phyloP scores from a whole-genome alignment of 2,888 invertebrate genomes.

The Clivina fossor region DNA sequence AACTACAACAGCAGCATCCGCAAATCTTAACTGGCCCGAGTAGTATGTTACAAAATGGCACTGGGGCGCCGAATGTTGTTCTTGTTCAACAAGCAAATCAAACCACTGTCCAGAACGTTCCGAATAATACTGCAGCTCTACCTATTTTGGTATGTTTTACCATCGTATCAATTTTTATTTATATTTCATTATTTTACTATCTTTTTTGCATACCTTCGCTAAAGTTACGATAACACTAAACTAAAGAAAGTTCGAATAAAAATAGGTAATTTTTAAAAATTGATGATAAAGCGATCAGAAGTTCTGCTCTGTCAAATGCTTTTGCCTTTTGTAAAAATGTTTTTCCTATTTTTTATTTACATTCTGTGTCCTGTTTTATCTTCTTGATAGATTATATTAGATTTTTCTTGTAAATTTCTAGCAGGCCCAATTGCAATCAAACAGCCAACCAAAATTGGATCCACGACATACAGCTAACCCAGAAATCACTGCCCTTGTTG shows the following conservation, averaged over 20 bases:
- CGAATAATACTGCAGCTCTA: constrained; percentile 59
- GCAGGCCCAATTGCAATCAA: constrained; percentile 68
- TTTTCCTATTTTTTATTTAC: too few relatives aligned
- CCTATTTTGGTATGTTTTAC: constrained; percentile 66
- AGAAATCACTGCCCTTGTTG: constrained; percentile 76
- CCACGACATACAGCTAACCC: constrained; percentile 55
- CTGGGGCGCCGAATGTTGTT: constrained; percentile 47
- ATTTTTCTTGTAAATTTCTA: constrained; percentile 45
- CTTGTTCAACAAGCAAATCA: constrained; percentile 55
- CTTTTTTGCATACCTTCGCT: too few relatives aligned
- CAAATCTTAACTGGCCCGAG: constrained; percentile 48
- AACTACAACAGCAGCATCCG: constrained; percentile 47
- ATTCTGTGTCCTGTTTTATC: too few relatives aligned
- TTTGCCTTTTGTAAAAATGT: too few relatives aligned
- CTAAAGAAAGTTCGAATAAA: constrained; percentile 1
- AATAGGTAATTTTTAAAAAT: constrained; percentile 4
- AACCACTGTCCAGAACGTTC: constrained; percentile 53
- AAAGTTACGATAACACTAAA: constrained; percentile 1
- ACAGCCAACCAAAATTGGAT: constrained; percentile 41
- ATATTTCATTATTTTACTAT: too few relatives aligned
- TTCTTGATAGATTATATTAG: not conserved
- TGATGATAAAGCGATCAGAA: too few relatives aligned
- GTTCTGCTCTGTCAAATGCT: too few relatives aligned
- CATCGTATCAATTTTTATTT: constrained; percentile 10
- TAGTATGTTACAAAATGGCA: constrained; percentile 42